Evolutionary conservation across 2,888 invertebrate genomes (phyloP).

Genomic region (Meta bourneti): DNA sequence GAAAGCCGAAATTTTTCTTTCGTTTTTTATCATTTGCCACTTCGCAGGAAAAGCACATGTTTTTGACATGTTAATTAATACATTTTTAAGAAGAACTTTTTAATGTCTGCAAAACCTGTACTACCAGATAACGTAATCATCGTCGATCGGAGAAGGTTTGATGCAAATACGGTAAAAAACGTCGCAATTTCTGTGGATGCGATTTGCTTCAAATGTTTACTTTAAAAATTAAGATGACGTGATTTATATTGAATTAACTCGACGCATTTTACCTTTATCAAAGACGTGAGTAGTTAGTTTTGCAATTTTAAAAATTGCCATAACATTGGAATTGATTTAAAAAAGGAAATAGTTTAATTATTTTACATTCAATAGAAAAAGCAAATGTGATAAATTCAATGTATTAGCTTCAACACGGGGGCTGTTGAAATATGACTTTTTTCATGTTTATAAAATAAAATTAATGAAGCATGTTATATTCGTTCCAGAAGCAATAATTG

Average conservation of each 20-base stretch:
- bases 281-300: not conserved
- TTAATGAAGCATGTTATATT: too few species aligned
- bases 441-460: too few species aligned
- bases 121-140: not conserved
- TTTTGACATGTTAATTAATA: constrained; percentile 74
- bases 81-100: constrained; percentile 43
- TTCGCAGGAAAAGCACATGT: constrained; percentile 55
- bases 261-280: not conserved
- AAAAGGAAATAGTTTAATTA: too few species aligned
- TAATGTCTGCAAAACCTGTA: not conserved
- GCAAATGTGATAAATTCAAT: too few species aligned
- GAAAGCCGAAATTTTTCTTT: constrained; percentile 48
- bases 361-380: too few species aligned
- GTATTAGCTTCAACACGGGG: too few species aligned
- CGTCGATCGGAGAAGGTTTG: not conserved
- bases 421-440: too few species aligned
- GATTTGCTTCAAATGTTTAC: not conserved
- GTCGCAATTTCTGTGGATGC: not conserved
- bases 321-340: too few species aligned
- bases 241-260: not conserved
- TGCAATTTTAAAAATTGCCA: not conserved
- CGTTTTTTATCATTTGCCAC: constrained; percentile 9
- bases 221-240: not conserved
- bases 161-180: not conserved
- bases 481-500: too few species aligned